Evolutionary conservation across 1,140 invertebrate species (phyloP), one percentile per base, ranked within the genome.

Genomic region (Drosophila azteca): DNA sequence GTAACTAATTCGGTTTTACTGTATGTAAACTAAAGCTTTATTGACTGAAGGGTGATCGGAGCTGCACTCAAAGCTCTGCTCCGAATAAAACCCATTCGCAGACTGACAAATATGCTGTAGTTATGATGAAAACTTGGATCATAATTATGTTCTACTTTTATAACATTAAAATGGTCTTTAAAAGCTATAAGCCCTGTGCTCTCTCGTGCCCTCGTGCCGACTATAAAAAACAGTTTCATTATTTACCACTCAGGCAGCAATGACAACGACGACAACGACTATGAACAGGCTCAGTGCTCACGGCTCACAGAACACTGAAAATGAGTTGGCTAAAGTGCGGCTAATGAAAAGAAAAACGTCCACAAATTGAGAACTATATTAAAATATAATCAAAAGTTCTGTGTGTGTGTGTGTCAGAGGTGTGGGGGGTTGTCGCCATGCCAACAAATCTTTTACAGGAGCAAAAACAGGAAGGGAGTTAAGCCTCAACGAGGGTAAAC

Each of bases 271-370:
- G 20, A 2, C 45, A 3, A 20, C 4, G 61, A 53, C 61, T 44
- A 53, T 46, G 64, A 17, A 3, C 35, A 35, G 11, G 7, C 22
- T 26, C 13, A 26, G 3, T 29, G 45, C 41, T 39, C 35, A 26
- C 46, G 44, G 52, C 61, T 54, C 59, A 71, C 35, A 77, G 66
- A 77, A 66, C 74, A 77, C 71, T 48, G 39, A 6, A 63, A 77
- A 59, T 71, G 74, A 77, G 35, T 57, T 57, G 59, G 46, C 50
- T 22, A 39, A 46, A 45, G 43, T 31, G 53, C 48, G 15, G 58
- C 52, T 58, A 77, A 77, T 71, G 53, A 45, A 67, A 74, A 44
- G 31, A 67, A 77, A 79, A 73, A 66, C 41, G 61, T 65, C 29
- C 24, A 6, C n/a, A 41, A 66, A 44, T 26, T 20, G 48, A 1